Percentiles rank a stretch among this genome's conserved stretches.
phyloP scores from a whole-genome alignment of 1,140 invertebrate species.

The Drosophila pachea region DNA sequence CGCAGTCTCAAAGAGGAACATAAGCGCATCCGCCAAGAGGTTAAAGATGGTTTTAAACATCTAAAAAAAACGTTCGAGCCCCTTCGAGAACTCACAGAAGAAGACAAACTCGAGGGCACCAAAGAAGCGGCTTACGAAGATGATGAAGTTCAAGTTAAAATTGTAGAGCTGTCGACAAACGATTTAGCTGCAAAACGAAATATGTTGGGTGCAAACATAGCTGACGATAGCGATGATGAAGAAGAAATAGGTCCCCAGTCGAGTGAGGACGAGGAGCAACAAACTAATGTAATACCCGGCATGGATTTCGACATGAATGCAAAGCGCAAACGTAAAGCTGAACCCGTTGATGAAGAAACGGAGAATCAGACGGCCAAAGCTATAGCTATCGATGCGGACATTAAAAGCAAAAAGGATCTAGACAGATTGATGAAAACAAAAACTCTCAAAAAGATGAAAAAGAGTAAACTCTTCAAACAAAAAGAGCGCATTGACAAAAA shows the following conservation, averaged over 20 bases:
- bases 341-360: background rate
- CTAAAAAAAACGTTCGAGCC: slow-evolving; percentile 81
- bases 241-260: slow-evolving; percentile 59
- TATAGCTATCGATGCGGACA: slow-evolving; percentile 29
- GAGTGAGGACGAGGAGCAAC: slow-evolving; percentile 71
- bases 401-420: slow-evolving; percentile 82
- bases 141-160: slow-evolving; percentile 87
- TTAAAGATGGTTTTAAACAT: slow-evolving; percentile 81
- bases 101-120: slow-evolving; percentile 81
- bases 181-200: slow-evolving; percentile 83
- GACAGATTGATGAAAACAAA: slow-evolving; percentile 84
- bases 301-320: slow-evolving; percentile 80
- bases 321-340: slow-evolving; percentile 41
- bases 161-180: slow-evolving; percentile 84
- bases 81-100: slow-evolving; percentile 83
- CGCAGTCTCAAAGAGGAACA: slow-evolving; percentile 86
- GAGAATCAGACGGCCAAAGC: slow-evolving; percentile 16
- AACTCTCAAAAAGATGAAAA: slow-evolving; percentile 84
- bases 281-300: slow-evolving; percentile 80
- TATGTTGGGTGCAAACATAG: slow-evolving; percentile 85
- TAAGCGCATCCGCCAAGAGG: slow-evolving; percentile 86
- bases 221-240: slow-evolving; percentile 80
- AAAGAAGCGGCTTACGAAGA: slow-evolving; percentile 85
- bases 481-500: slow-evolving; percentile 84
- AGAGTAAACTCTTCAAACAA: slow-evolving; percentile 86